Evolutionary conservation across 2,797 vertebrate genomes (phyloP), one percentile per base, ranked within the genome.

Genomic region (Spinibarbus caldwelli): DNA sequence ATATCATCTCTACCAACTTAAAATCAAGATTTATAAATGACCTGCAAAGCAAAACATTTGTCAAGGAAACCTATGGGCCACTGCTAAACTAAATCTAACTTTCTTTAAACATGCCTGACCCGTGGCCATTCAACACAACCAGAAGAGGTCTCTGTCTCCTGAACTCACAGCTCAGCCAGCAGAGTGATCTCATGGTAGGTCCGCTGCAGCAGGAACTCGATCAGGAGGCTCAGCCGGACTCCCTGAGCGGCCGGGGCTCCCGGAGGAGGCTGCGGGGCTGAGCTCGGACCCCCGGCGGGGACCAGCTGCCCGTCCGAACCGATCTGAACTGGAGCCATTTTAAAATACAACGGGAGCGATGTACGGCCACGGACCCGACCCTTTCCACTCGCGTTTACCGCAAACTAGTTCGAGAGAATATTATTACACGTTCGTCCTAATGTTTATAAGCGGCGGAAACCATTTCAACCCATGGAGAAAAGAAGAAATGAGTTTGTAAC

Each of bases 161-260:
- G 26, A 92, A 99, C 98, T 99, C 92, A 99, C 98, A 99, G 96
- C 41, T 99, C 98, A 2, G 98, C 97, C 93, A 99, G 92, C 79
- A 99, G 96, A 86, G 97, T 97, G 75, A 99, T 98, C 93, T 99
- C 98, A 87, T 98, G 98, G 94, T 99, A 99, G 89, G 98, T 98
- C 93, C 98, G 96, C 93, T 99, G 98, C 47, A 99, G 95, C 1
- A 99, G 95, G 90, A 98, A 99, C 83, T 99, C 98, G 90, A 99
- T 99, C 21, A 99, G 96, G 49, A 98, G 95, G 92, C 98, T 99
- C 77, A 99, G 95, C 73, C 97, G 96, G 90, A 99, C 93, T 88
- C 97, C 96, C 76, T 97, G 97, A 3, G 97, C 96, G 67, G 96
- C 96, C 76, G 97, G 94, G 3, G 94, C 83, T 43, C 95, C 95